Evolutionary conservation across 2,797 vertebrate genomes (phyloP).

Genomic region (Podarcis lilfordi): DNA sequence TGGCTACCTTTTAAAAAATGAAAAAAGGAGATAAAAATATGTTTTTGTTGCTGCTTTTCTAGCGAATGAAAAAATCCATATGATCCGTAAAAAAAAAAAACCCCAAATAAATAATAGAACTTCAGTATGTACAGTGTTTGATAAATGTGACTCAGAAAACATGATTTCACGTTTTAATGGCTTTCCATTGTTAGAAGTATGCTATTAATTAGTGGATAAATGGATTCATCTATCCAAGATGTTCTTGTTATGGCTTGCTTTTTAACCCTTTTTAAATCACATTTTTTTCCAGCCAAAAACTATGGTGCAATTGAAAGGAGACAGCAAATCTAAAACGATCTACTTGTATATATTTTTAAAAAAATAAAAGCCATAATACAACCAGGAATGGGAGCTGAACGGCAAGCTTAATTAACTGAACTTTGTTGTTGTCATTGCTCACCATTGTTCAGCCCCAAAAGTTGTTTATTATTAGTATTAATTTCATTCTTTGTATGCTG

Average conservation of each 20-base stretch:
- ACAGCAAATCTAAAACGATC: conserved; percentile 37
- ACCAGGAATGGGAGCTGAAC: conserved; percentile 31
- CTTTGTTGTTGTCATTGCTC: background rate
- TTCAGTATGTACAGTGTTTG: conserved; percentile 71
- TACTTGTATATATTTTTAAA: conserved; percentile 47
- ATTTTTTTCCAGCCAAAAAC: conserved; percentile 48
- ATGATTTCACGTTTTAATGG: conserved; percentile 78
- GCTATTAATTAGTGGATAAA: conserved; percentile 74
- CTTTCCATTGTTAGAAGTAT: conserved; percentile 77
- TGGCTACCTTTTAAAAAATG: conserved; percentile 64
- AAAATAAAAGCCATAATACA: conserved; percentile 37
- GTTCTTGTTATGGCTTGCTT: conserved; percentile 57
- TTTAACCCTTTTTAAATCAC: conserved; percentile 56
- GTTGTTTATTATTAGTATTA: background rate
- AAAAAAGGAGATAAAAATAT: conserved; percentile 55
- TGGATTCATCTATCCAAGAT: conserved; percentile 70
- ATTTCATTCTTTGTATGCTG: background rate
- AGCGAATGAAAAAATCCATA: conserved; percentile 77
- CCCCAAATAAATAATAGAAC: conserved; percentile 70
- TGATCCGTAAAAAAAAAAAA: conserved; percentile 70
- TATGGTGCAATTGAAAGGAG: conserved; percentile 12
- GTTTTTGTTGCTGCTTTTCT: conserved; percentile 62
- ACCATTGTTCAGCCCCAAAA: background rate
- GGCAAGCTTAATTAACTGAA: background rate
- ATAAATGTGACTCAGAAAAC: conserved; percentile 77